Evolutionary conservation across 1,140 invertebrate genomes (phyloP), one percentile per base, ranked within the genome.

Genomic region (Drosophila subobscura): DNA sequence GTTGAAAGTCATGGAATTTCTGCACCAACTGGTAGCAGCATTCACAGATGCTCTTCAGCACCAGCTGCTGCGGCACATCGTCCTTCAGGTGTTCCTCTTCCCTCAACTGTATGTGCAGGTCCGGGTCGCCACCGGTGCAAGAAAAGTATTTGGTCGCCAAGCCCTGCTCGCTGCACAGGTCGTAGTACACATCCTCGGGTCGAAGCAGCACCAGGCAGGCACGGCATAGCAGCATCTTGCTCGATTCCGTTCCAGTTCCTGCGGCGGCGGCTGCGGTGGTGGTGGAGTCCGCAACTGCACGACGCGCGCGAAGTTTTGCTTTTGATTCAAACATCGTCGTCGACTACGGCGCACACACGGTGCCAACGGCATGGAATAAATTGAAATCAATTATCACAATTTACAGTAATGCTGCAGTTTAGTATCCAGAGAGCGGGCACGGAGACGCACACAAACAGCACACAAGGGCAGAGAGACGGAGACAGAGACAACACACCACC

Each of bases 1-100:
- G 65, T 73, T 88, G 83, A 55, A 88, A 88, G 42, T 78, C 75
- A 29, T 83, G 45, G 29, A 88, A 88, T 53, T 79, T 75, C 14
- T 79, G 78, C 20, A 88, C 78, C 52, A 88, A 40, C 25, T 88
- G 75, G 49, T 83, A 88, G 51, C 83, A 88, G 44, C 78, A 79
- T 37, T 88, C 83, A 46, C 83, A 88, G 49, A 88, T 88, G 47
- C 72, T 70, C n/a, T 79, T 46, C 6, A 88, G 67, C 57, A 83
- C 59, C 42, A 88, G 37, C 5, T 71, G 56, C 5, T 52, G 40
- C 33, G 14, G 50, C 25, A 55, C 5, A 2, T 41, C 22, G 1
- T 20, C 16, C 16, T 20, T 20, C 33, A 37, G 10, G 12, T 37
- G 33, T 8, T 70, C 77, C 40, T 68, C 46, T 10, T 45, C 46